These are phyloP conservation scores for Oceanodroma tethys DNA, from an alignment of 2,113 vertebrate genomes.

Conservation along the genomic window DNA sequence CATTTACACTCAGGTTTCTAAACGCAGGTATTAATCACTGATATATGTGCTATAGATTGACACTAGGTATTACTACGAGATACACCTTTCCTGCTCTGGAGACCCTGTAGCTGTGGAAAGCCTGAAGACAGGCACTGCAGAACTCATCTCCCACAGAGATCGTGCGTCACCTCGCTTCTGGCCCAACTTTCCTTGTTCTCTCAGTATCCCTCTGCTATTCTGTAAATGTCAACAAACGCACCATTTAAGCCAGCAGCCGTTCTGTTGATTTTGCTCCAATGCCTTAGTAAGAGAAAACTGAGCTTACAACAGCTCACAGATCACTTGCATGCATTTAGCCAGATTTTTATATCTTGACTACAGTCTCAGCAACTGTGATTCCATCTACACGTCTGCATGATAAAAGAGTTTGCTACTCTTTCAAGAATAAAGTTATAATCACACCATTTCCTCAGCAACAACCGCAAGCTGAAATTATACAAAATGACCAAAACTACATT, in stretches of 20 bases:
- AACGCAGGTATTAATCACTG: not conserved
- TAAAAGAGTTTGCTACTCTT: not conserved
- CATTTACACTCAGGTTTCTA: not conserved
- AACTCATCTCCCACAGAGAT: not conserved
- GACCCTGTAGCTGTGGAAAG: not conserved
- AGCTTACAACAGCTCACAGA: not conserved
- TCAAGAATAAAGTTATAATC: constrained; percentile 23
- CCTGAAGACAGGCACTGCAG: not conserved
- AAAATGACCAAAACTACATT: constrained; percentile 28
- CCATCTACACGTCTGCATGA: not conserved
- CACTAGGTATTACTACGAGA: not conserved
- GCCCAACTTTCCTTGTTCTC: not conserved
- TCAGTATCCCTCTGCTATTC: not conserved
- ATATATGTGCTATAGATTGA: not conserved
- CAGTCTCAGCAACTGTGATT: not conserved
- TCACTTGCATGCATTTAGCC: not conserved
- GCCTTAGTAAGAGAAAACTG: not conserved
- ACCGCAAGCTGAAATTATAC: constrained; percentile 10
- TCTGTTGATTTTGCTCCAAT: not conserved
- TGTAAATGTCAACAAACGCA: not conserved
- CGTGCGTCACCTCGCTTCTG: accelerated
- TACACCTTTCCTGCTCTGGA: not conserved
- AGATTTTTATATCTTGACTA: not conserved
- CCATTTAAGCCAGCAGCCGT: not conserved
- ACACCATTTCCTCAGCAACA: not conserved